phyloP scores from a whole-genome alignment of 2,797 vertebrate species.

The Miichthys miiuy region DNA sequence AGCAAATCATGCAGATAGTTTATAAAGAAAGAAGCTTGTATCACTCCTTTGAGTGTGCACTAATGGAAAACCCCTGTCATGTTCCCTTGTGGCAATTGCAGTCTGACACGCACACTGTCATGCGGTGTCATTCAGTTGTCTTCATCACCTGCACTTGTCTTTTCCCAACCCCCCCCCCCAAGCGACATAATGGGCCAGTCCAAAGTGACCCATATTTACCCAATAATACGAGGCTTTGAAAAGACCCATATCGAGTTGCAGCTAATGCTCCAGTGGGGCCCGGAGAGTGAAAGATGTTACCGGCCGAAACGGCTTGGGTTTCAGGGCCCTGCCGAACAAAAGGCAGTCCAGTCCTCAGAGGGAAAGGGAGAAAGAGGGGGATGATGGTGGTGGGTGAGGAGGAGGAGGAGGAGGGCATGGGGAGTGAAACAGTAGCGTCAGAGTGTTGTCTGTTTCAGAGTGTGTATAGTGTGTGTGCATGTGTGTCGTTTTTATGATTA shows the following conservation, averaged over 20 bases:
- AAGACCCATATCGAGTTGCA: conserved; percentile 84
- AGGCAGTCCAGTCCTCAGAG: conserved; percentile 79
- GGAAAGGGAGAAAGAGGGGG: conserved; percentile 44
- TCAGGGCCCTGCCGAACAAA: conserved; percentile 82
- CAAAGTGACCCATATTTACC: conserved; percentile 88
- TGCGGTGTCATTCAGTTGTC: conserved; percentile 73
- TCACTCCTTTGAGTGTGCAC: conserved; percentile 22
- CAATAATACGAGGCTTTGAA: conserved; percentile 86
- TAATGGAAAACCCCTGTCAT: conserved; percentile 55
- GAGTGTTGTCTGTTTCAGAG: conserved; percentile 45
- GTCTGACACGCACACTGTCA: conserved; percentile 59
- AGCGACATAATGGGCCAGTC: conserved; percentile 82
- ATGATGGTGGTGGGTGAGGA: background rate
- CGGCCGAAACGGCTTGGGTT: conserved; percentile 81
- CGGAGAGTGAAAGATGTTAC: conserved; percentile 87
- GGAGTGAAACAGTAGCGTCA: conserved; percentile 66
- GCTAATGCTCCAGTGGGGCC: conserved; percentile 85
- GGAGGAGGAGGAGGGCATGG: conserved; percentile 1
- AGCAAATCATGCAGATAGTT: background rate
- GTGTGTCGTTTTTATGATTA: conserved; percentile 30
- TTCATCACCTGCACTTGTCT: conserved; percentile 77
- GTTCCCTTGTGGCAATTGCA: conserved; percentile 50
- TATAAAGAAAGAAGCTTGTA: conserved; percentile 9
- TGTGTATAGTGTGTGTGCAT: conserved; percentile 2
- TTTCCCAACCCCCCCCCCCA: conserved; percentile 53